phyloP scores from a whole-genome alignment of 2,888 invertebrate genomes.

The Tetragnatha montana region DNA sequence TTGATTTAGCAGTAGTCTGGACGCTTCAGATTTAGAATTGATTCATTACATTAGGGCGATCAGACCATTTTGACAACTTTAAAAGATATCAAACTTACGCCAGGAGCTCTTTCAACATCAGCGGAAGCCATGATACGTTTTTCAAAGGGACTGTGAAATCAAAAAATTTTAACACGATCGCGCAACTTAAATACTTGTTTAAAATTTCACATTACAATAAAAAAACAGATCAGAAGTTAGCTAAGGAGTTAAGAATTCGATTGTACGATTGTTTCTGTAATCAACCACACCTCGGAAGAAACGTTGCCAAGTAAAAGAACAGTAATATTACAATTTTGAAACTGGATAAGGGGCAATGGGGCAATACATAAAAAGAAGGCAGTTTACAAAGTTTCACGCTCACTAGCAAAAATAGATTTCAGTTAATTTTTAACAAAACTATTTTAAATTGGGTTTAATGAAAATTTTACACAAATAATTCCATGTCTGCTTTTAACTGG shows the following conservation, averaged over 20 bases:
- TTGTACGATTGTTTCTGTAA: slow-evolving; percentile 20
- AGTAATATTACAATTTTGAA: background rate
- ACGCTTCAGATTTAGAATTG: too few species aligned
- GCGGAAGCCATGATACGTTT: slow-evolving; percentile 46
- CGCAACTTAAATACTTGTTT: background rate
- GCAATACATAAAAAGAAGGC: too few species aligned
- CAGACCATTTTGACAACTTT: too few species aligned
- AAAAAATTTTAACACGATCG: background rate
- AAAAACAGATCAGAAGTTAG: slow-evolving; percentile 31
- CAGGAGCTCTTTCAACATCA: slow-evolving; percentile 59
- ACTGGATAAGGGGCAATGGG: too few species aligned
- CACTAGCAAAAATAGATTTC: too few species aligned
- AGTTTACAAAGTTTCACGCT: too few species aligned
- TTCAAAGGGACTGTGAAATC: background rate
- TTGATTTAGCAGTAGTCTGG: too few species aligned
- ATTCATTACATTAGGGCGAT: too few species aligned
- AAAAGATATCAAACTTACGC: slow-evolving; percentile 37
- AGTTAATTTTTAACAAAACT: too few species aligned
- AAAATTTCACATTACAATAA: background rate
- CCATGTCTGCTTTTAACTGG: too few species aligned
- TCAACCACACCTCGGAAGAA: slow-evolving; percentile 39
- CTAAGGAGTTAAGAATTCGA: background rate
- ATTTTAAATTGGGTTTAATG: too few species aligned
- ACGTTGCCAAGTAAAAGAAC: slow-evolving; percentile 20
- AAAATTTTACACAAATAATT: too few species aligned